Conservation (phyloP, 2,797 vertebrate genomes). For the Phaenicophaeus curvirostris region DNA sequence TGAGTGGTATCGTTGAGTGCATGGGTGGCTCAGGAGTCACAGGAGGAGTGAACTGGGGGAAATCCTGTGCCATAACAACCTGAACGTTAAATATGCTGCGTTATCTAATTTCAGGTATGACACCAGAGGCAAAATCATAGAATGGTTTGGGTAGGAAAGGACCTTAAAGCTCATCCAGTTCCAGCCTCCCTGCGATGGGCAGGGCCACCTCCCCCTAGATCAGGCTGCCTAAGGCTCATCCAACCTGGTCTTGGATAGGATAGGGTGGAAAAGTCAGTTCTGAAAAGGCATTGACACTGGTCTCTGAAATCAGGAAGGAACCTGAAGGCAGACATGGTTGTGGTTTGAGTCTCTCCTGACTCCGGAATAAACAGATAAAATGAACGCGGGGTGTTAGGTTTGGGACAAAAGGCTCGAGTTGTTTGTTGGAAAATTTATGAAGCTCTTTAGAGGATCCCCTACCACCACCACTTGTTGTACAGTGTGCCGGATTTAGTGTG, state of each 20-base stretch:
- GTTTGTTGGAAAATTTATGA: background rate
- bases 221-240: too few relatives aligned
- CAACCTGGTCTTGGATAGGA: too few relatives aligned
- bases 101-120: background rate
- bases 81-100: background rate
- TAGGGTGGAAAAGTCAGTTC: background rate
- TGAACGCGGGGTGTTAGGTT: background rate
- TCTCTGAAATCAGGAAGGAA: background rate
- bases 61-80: rapidly evolving
- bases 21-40: background rate
- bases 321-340: background rate
- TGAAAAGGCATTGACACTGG: background rate
- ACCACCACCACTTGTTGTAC: background rate
- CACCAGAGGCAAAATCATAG: background rate
- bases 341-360: background rate
- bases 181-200: too few relatives aligned
- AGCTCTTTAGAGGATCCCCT: background rate
- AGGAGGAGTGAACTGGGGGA: background rate
- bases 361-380: background rate
- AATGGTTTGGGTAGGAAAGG: too few relatives aligned
- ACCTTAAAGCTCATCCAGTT: too few relatives aligned
- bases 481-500: background rate
- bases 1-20: background rate
- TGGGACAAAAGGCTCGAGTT: background rate
- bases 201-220: too few relatives aligned